These are phyloP conservation scores for Mastacembelus armatus DNA, from an alignment of 2,797 vertebrate genomes.

Conservation along the genomic window DNA sequence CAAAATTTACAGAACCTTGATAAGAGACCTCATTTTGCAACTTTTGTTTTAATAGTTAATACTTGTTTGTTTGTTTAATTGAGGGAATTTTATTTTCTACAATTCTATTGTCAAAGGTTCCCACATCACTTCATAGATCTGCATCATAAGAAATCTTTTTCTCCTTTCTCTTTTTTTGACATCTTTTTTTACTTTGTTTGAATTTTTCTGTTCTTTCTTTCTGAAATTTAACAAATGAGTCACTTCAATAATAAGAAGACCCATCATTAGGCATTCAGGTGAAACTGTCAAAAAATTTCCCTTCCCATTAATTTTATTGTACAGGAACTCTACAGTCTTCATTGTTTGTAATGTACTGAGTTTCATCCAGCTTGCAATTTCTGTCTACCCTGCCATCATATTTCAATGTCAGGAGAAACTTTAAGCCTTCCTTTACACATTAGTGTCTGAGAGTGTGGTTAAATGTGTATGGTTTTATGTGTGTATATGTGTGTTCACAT, in stretches of 20 bases:
- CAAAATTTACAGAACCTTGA: background rate
- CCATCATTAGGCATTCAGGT: conserved; percentile 28
- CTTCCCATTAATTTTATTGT: conserved; percentile 34
- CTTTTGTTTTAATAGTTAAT: conserved; percentile 1
- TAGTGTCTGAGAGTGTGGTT: conserved; percentile 1
- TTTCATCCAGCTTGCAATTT: conserved; percentile 70
- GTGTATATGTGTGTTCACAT: conserved; percentile 23
- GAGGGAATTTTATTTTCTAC: too few relatives aligned
- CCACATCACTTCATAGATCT: conserved; percentile 3
- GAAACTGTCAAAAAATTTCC: conserved; percentile 49
- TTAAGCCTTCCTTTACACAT: conserved; percentile 34
- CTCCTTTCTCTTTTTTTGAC: background rate
- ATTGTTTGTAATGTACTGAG: conserved; percentile 69
- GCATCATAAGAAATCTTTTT: background rate
- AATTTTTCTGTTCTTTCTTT: too few relatives aligned
- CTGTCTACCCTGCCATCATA: conserved; percentile 60
- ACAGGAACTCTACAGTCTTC: conserved; percentile 30
- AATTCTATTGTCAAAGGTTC: too few relatives aligned
- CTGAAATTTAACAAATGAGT: conserved; percentile 36
- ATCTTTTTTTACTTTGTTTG: background rate
- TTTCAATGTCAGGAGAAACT: conserved; percentile 67
- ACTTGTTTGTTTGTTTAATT: too few relatives aligned
- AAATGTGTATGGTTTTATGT: conserved; percentile 12
- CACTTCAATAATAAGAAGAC: conserved; percentile 37
- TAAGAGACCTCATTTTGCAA: conserved; percentile 1